Conservation (phyloP, 1,140 invertebrate species). For the Bombus polaris region DNA sequence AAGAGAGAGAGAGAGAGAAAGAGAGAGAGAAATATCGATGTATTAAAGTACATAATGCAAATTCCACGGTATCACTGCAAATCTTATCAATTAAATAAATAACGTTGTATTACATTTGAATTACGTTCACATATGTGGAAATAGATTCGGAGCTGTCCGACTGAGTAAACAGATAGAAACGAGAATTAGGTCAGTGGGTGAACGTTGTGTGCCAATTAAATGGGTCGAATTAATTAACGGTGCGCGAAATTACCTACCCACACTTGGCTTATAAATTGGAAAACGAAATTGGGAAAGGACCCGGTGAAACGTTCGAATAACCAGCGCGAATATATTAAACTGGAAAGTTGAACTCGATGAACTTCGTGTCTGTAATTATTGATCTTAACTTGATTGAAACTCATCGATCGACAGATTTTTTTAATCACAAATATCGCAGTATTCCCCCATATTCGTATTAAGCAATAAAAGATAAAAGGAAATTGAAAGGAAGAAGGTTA, state of each 20-base stretch:
- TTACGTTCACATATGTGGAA: background rate
- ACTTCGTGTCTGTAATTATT: background rate
- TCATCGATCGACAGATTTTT: background rate
- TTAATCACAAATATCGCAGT: background rate
- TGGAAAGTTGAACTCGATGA: background rate
- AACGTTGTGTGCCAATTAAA: conserved; percentile 38
- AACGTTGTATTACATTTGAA: background rate
- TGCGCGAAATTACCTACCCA: conserved; percentile 23
- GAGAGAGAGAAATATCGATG: background rate
- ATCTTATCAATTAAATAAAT: conserved; percentile 14
- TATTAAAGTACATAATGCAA: background rate
- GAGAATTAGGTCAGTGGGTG: conserved; percentile 37
- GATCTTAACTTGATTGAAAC: background rate
- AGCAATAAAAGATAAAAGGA: background rate
- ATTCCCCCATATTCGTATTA: background rate
- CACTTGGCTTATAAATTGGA: conserved; percentile 16
- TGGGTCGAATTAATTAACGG: conserved; percentile 46
- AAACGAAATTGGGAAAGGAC: conserved; percentile 2
- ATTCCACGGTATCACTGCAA: no score
- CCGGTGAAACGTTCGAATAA: background rate
- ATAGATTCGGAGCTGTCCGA: background rate
- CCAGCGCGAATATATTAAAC: background rate
- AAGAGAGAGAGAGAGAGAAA: no score
- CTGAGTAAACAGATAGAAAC: conserved; percentile 27
- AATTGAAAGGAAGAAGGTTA: background rate